Conservation (phyloP, 2,888 invertebrate species). For the Pollenia amentaria region DNA sequence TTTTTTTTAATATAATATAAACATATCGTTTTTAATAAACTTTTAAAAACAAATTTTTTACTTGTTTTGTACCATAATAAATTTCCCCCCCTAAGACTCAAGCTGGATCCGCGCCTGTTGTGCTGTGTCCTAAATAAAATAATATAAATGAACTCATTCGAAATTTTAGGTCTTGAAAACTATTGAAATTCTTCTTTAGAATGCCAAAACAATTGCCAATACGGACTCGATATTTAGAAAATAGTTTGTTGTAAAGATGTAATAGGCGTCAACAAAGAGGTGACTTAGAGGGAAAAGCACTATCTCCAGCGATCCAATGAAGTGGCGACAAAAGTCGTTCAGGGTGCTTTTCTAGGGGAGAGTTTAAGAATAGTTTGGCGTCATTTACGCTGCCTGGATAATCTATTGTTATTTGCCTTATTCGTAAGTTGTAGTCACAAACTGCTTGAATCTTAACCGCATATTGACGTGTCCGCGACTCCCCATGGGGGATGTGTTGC, state of each 20-base stretch:
- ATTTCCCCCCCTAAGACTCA: no score
- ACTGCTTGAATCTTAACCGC: conserved; percentile 53
- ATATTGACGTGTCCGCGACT: conserved; percentile 44
- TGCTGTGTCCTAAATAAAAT: no score
- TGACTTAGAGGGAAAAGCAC: conserved; percentile 45
- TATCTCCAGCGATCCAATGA: conserved; percentile 58
- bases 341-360: conserved; percentile 50
- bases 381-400: conserved; percentile 64
- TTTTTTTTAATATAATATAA: no score
- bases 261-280: conserved; percentile 47
- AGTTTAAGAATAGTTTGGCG: conserved; percentile 58
- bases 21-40: no score
- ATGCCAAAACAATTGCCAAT: conserved; percentile 3
- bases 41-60: no score
- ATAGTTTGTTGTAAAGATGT: conserved; percentile 9
- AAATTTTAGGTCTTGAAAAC: conserved; percentile 21
- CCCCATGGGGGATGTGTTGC: no score
- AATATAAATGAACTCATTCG: background rate
- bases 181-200: conserved; percentile 10
- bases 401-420: conserved; percentile 51
- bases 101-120: no score
- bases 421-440: conserved; percentile 57
- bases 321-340: conserved; percentile 48
- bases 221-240: conserved; percentile 24
- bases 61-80: no score